phyloP scores from a whole-genome alignment of 2,113 vertebrate species.

The Nycticryphes semicollaris region DNA sequence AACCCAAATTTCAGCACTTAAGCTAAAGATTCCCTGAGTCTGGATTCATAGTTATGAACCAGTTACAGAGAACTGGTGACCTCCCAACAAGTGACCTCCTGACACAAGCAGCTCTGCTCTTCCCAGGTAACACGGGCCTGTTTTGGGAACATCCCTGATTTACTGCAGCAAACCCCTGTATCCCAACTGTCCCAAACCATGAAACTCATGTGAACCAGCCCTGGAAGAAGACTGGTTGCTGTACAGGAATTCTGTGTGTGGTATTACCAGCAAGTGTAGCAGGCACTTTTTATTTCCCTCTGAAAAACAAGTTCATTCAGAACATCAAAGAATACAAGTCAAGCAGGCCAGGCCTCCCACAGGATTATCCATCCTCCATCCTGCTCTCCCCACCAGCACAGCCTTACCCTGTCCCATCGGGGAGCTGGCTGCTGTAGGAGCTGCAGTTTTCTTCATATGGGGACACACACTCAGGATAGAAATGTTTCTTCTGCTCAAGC shows the following conservation, averaged over 20 bases:
- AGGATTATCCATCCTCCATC: neutral
- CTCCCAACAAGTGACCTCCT: neutral
- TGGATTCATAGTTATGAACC: neutral
- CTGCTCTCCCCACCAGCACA: neutral
- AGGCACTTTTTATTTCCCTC: neutral
- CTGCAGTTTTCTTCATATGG: neutral
- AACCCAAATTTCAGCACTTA: neutral
- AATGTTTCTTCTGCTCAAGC: constrained; percentile 46
- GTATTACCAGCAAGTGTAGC: neutral
- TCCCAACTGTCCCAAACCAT: neutral
- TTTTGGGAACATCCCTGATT: neutral
- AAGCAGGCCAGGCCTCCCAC: neutral
- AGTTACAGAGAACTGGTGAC: no score
- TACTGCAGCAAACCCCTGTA: rapidly evolving
- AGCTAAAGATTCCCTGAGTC: neutral
- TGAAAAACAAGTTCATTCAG: neutral
- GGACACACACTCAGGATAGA: constrained; percentile 11
- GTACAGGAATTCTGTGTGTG: neutral
- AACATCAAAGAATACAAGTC: neutral
- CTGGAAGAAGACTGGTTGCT: neutral
- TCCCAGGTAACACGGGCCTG: neutral
- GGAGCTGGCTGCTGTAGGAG: constrained; percentile 55
- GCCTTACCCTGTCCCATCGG: neutral
- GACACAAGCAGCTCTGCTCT: neutral
- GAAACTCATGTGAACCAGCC: neutral